Evolutionary conservation across 2,113 vertebrate genomes (phyloP), one percentile per base, ranked within the genome.

Genomic region (Xenopus laevis): DNA sequence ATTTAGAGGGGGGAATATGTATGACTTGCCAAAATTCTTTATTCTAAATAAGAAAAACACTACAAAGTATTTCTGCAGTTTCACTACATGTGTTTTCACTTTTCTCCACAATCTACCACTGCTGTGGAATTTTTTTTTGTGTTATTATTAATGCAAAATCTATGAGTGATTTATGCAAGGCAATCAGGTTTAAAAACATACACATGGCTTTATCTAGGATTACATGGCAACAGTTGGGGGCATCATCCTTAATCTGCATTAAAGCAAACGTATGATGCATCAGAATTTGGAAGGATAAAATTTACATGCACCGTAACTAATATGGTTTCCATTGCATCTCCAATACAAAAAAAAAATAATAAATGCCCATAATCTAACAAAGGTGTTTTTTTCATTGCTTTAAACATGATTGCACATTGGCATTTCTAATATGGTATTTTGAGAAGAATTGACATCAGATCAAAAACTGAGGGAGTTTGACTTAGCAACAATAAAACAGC

Each of bases 401-500:
- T 33, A 62, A 55, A 55, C 62, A 50, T 50, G 47, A 16, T 13
- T 23, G n/a, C 40, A 67, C 3, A 16, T 40, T 68, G 17, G 63
- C 23, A 40, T 40, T 75, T 71, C 21, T 52, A 62, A 21, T 16
- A 52, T 69, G 65, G 68, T 65, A 65, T 75, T 75, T 69, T n/a
- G 13, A 68, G 23, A 30, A 47, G 46, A 59, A 65, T 53, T 4
- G n/a, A 58, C 33, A 68, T 53, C 62, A 17, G 68, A 20, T 69
- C 44, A 68, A 75, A 68, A 55, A 33, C 45, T 13, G 72, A 57
- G 27, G 62, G 63, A 47, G 72, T 58, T 73, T 68, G 4, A 75
- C 73, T 53, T 68, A 52, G 65, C 52, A 74, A 66, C 72, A 74
- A 58, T 57, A 72, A 10, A 55, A 55, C 52, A 72, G 64, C 64